Percentiles rank a stretch among this genome's conserved stretches.
Evolutionary conservation across 2,888 invertebrate genomes (phyloP).

Genomic region (Tinea trinotella): DNA sequence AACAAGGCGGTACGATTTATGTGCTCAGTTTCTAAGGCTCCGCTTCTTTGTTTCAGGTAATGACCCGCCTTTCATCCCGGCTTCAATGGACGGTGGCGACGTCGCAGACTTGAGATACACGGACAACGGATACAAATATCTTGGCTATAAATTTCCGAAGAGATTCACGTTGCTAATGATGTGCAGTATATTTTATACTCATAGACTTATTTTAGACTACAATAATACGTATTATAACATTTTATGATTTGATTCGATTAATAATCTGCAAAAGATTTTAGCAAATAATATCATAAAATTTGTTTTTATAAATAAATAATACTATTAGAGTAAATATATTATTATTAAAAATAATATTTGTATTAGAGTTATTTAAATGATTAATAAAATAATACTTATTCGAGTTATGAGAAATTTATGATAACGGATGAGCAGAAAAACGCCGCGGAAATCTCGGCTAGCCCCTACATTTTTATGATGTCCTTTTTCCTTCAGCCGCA

Average conservation of each 20-base stretch:
- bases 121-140: slow-evolving; percentile 15
- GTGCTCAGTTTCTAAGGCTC: slow-evolving; percentile 60
- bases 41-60: slow-evolving; percentile 69
- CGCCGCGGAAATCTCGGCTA: background rate
- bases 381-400: background rate
- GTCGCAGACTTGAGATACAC: slow-evolving; percentile 16
- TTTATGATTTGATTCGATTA: too few relatives aligned
- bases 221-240: background rate
- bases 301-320: too few relatives aligned
- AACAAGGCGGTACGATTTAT: slow-evolving; percentile 65
- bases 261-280: too few relatives aligned
- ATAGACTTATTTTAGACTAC: background rate
- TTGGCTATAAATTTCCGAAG: slow-evolving; percentile 8
- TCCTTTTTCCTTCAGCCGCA: slow-evolving; percentile 9
- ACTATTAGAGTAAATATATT: too few relatives aligned
- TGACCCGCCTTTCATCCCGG: slow-evolving; percentile 66
- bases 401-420: background rate
- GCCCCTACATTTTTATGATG: slow-evolving; percentile 9
- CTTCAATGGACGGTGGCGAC: slow-evolving; percentile 43
- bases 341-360: too few relatives aligned
- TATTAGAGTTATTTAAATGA: background rate
- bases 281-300: too few relatives aligned
- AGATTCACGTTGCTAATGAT: slow-evolving; percentile 6
- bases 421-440: slow-evolving; percentile 12
- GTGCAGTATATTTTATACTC: background rate